Evolutionary conservation across 2,797 vertebrate genomes (phyloP).

Genomic region (Sarcoramphus papa): DNA sequence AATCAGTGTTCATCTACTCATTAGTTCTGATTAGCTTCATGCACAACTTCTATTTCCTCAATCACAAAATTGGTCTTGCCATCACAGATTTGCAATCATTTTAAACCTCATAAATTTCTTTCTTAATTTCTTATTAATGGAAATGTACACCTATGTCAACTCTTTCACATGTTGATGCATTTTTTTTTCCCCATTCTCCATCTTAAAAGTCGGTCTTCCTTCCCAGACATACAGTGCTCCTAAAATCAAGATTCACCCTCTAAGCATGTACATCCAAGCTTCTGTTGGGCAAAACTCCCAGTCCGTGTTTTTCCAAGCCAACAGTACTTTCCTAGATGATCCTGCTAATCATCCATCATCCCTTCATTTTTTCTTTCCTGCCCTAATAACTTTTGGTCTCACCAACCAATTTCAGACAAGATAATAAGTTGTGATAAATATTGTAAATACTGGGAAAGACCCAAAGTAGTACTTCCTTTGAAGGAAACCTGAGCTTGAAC

Average conservation of each 20-base stretch:
- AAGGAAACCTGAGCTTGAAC: neutral
- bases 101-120: neutral
- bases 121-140: neutral
- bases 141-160: neutral
- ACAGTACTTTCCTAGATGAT: neutral
- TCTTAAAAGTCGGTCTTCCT: neutral
- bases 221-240: neutral
- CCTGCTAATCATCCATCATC: neutral
- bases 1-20: neutral
- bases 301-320: neutral
- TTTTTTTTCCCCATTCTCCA: neutral
- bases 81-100: neutral
- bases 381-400: neutral
- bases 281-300: neutral
- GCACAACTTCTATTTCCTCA: neutral
- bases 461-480: neutral
- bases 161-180: neutral
- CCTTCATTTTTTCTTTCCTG: neutral
- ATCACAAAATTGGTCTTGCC: neutral
- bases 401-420: neutral
- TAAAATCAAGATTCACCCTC: neutral
- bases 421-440: neutral
- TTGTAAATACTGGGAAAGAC: neutral
- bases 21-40: neutral
- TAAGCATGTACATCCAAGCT: neutral